A percentile compares a stretch with the other conserved stretches of the same genome.
These are phyloP conservation scores for Dicaeum eximium DNA, from an alignment of 2,113 vertebrate species.

Conservation along the genomic window DNA sequence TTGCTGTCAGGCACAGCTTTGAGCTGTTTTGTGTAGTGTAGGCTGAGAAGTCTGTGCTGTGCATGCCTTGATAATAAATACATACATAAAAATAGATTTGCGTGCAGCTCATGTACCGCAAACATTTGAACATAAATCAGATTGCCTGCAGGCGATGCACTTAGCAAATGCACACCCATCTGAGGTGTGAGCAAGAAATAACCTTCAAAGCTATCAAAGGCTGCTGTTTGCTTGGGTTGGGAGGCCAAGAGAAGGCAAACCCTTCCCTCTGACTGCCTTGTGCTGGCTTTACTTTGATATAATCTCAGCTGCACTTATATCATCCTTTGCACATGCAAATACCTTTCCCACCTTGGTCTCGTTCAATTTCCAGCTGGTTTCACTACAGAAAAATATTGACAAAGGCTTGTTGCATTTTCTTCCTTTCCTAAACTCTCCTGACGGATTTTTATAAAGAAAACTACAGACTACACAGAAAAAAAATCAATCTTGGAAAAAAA, in stretches of 20 bases:
- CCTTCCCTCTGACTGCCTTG: background rate
- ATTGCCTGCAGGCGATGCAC: background rate
- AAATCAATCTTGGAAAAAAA: background rate
- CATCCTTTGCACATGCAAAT: constrained; percentile 4
- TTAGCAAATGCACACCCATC: background rate
- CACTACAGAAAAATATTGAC: background rate
- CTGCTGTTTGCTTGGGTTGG: background rate
- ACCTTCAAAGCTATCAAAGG: constrained; percentile 22
- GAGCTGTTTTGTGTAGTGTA: background rate
- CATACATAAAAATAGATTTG: constrained; percentile 11
- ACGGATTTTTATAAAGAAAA: background rate
- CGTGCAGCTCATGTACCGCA: background rate
- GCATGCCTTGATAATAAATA: constrained; percentile 9
- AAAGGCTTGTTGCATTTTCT: background rate
- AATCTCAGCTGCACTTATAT: background rate
- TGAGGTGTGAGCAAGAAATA: constrained; percentile 9
- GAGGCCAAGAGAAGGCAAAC: background rate
- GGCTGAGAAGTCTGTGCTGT: background rate
- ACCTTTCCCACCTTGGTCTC: background rate
- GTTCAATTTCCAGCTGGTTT: constrained; percentile 14
- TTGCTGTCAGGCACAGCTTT: constrained; percentile 19
- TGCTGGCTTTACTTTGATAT: background rate
- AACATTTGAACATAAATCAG: constrained; percentile 37
- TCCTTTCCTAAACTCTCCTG: background rate
- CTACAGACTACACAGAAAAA: background rate